A percentile compares a stretch with the other conserved stretches of the same genome.
These are phyloP conservation scores for Rhinoraja longicauda DNA, from an alignment of 2,797 vertebrate genomes.

Conservation along the genomic window DNA sequence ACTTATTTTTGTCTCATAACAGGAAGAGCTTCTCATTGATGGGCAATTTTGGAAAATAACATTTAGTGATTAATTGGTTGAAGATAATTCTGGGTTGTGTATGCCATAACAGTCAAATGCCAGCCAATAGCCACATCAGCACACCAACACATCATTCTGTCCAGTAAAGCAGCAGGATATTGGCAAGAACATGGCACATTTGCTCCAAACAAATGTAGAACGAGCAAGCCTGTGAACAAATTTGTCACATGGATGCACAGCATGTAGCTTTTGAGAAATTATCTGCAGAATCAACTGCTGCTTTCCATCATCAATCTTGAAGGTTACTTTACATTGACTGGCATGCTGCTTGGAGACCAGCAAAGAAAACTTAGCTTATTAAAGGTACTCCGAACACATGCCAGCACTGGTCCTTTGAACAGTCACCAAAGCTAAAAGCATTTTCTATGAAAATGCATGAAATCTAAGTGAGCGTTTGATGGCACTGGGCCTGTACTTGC, in stretches of 20 bases:
- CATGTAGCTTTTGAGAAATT: not conserved
- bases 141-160: slow-evolving; percentile 4
- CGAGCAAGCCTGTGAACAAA: not conserved
- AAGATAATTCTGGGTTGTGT: not conserved
- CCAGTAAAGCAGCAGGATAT: not conserved
- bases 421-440: not conserved
- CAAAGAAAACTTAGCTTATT: not conserved
- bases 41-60: not conserved
- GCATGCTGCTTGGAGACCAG: not conserved
- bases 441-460: not conserved
- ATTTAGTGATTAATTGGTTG: not conserved
- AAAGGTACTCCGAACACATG: not conserved
- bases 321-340: not conserved
- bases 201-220: not conserved
- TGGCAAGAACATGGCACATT: slow-evolving; percentile 10
- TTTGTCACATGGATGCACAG: not conserved
- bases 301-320: slow-evolving; percentile 23
- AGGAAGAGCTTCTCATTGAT: not conserved
- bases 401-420: not conserved
- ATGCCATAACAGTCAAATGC: not conserved
- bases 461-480: not conserved
- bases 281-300: not conserved
- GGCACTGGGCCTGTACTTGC: too few species aligned
- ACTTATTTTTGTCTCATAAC: not conserved
- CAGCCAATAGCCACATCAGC: not conserved